Conservation (phyloP, 2,113 vertebrate genomes). For the Pomatostomus ruficeps region DNA sequence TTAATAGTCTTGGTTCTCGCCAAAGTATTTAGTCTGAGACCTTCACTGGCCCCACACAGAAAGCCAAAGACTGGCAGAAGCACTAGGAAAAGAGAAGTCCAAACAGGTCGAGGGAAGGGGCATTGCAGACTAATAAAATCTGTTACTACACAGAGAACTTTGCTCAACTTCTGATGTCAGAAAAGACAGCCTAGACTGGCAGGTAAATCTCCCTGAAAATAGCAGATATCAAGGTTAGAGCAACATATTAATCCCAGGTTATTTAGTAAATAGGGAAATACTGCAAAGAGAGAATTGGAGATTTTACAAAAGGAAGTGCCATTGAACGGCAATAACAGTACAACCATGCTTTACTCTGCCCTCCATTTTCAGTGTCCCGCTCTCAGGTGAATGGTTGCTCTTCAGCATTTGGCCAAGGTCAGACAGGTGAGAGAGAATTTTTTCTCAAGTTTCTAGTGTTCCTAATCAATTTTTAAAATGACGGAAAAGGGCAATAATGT, state of each 20-base stretch:
- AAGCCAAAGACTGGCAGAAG: background rate
- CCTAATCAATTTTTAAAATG: background rate
- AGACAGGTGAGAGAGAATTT: background rate
- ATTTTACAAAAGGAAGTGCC: background rate
- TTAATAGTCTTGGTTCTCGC: background rate
- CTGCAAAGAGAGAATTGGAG: background rate
- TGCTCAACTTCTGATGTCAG: background rate
- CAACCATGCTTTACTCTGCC: background rate
- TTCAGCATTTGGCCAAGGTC: background rate
- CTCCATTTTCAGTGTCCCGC: background rate
- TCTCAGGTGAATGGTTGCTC: background rate
- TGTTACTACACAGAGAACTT: background rate
- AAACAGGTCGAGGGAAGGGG: background rate
- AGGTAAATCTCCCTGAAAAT: constrained; percentile 31
- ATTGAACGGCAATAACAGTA: background rate
- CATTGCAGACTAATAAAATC: constrained; percentile 3
- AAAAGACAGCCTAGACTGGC: background rate
- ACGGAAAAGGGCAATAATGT: background rate
- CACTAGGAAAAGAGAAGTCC: background rate
- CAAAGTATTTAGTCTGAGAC: background rate
- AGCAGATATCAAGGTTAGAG: background rate
- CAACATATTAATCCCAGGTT: background rate
- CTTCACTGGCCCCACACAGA: background rate
- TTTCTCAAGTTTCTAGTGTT: background rate
- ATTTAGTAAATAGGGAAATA: background rate